Conservation (phyloP, 2,797 vertebrate genomes). For the Anomalospiza imberbis region DNA sequence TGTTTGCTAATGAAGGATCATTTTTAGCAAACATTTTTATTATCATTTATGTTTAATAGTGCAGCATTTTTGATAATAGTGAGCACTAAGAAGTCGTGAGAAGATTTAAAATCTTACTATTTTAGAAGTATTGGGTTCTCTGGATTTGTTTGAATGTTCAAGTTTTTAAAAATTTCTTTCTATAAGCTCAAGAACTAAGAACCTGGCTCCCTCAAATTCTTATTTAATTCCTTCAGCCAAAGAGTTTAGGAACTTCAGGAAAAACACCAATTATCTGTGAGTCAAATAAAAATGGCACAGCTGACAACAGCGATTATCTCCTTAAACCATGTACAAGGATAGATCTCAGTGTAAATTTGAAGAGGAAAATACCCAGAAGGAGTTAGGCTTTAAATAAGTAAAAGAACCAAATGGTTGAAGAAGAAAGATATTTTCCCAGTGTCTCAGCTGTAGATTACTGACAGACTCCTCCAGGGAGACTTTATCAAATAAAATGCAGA, state of each 20-base stretch:
- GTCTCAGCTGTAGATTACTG: not conserved
- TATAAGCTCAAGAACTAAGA: not conserved
- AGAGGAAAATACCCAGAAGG: slow-evolving; percentile 25
- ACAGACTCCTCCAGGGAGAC: not conserved
- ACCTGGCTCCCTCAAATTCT: not conserved
- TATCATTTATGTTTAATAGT: not conserved
- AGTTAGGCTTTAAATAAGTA: not conserved
- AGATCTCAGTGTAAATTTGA: not conserved
- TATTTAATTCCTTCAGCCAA: not conserved
- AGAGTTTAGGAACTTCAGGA: not conserved
- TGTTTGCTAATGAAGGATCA: not conserved
- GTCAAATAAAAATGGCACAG: not conserved
- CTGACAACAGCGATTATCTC: not conserved
- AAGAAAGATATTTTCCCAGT: not conserved
- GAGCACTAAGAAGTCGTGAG: not conserved
- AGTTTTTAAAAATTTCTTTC: not conserved
- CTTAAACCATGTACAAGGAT: not conserved
- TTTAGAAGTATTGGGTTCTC: not conserved
- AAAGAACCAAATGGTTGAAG: not conserved
- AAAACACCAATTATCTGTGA: not conserved
- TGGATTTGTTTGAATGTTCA: not conserved
- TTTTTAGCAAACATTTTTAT: not conserved
- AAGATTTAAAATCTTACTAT: not conserved
- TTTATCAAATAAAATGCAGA: not conserved
- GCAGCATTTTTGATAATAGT: not conserved